These are phyloP conservation scores for Argya squamiceps DNA, from an alignment of 2,797 vertebrate genomes.

Conservation along the genomic window DNA sequence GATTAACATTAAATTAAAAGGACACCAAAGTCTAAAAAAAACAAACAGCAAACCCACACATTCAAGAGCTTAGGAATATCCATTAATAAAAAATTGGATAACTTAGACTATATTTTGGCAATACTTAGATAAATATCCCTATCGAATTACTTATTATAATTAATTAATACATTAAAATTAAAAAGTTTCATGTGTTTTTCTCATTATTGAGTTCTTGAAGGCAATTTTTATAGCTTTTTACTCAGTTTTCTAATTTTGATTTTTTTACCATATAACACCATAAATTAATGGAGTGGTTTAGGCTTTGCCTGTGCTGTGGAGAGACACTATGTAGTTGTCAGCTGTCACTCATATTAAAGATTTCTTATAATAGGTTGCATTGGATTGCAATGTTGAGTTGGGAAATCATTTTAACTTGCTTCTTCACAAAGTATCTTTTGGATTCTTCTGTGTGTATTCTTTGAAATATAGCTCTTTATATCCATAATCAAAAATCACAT, in stretches of 20 bases:
- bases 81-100: neutral
- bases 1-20: neutral
- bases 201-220: neutral
- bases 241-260: neutral
- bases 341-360: neutral
- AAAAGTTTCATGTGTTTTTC: neutral
- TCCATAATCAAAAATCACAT: neutral
- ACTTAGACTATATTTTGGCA: neutral
- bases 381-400: neutral
- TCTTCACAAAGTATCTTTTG: neutral
- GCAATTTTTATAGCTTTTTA: neutral
- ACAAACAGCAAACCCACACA: neutral
- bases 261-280: neutral
- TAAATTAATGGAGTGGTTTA: neutral
- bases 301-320: neutral
- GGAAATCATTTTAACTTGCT: neutral
- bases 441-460: neutral
- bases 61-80: neutral
- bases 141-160: neutral
- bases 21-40: fast-evolving
- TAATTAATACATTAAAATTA: neutral
- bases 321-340: neutral
- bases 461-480: neutral
- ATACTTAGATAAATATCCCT: neutral
- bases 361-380: neutral